These are phyloP conservation scores for Sebastes ruberrimus DNA, from an alignment of 2,797 vertebrate genomes.

Conservation along the genomic window DNA sequence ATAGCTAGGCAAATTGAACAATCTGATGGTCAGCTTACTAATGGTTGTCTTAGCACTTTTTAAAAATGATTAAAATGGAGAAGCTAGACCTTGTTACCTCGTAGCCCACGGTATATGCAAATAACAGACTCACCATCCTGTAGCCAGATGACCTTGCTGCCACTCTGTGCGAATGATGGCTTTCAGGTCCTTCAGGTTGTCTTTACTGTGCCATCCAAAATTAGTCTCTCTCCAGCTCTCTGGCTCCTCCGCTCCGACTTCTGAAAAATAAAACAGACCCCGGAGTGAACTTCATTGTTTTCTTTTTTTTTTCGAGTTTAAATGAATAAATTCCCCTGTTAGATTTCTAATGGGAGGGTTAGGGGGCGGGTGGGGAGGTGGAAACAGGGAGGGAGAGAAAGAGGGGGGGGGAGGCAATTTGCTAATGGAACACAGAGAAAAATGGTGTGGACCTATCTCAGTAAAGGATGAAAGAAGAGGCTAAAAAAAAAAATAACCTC, in stretches of 20 bases:
- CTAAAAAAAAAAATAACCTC: constrained; percentile 23
- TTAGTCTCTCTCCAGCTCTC: constrained; percentile 22
- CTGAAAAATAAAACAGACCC: constrained; percentile 61
- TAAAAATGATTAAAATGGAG: constrained; percentile 29
- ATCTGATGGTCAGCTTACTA: constrained; percentile 35
- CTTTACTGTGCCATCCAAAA: constrained; percentile 48
- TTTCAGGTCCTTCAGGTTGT: constrained; percentile 60
- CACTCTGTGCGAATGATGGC: constrained; percentile 50
- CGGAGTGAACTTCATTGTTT: constrained; percentile 69
- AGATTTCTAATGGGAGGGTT: constrained; percentile 68
- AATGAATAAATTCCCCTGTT: constrained; percentile 69
- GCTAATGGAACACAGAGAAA: constrained; percentile 80
- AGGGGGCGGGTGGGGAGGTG: constrained; percentile 40
- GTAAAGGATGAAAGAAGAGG: constrained; percentile 38
- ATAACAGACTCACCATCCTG: constrained; percentile 64
- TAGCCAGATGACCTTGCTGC: constrained; percentile 57
- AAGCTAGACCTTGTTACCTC: constrained; percentile 39
- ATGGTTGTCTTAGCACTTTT: constrained; percentile 37
- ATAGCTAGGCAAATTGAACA: constrained; percentile 7
- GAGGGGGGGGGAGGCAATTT: constrained; percentile 72
- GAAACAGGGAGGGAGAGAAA: constrained; percentile 30
- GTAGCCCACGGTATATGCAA: constrained; percentile 53
- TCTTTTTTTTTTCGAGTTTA: constrained; percentile 53
- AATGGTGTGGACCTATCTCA: constrained; percentile 53
- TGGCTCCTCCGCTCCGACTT: constrained; percentile 34